A percentile compares a stretch with the other conserved stretches of the same genome.
phyloP scores from a whole-genome alignment of 2,113 vertebrate species.

The Pedionomus torquatus region DNA sequence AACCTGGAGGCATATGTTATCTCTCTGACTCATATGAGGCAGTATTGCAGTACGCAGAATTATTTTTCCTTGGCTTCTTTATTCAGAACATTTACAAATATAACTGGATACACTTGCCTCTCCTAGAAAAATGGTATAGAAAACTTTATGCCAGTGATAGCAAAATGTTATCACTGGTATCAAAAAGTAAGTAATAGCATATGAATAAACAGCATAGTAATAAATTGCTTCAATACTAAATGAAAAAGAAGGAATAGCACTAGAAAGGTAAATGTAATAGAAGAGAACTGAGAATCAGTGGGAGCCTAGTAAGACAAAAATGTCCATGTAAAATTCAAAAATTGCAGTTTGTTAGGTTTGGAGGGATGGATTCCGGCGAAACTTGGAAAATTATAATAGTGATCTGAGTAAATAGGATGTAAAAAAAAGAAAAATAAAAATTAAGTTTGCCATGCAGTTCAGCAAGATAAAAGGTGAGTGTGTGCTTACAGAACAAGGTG shows the following conservation, averaged over 20 bases:
- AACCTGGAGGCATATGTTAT: conserved; percentile 22
- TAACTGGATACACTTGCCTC: not conserved
- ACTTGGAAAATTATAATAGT: not conserved
- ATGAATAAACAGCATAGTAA: not conserved
- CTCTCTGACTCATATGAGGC: conserved; percentile 7
- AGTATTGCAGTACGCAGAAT: not conserved
- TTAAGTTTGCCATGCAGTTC: not conserved
- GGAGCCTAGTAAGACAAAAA: not conserved
- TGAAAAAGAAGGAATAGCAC: not conserved
- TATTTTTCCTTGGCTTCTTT: not conserved
- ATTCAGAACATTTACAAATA: no score
- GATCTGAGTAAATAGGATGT: not conserved
- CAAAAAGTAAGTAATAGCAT: not conserved
- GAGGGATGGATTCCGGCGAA: not conserved
- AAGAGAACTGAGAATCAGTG: not conserved
- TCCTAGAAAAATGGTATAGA: not conserved
- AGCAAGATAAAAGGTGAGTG: not conserved
- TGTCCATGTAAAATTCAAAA: not conserved
- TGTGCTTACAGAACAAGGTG: not conserved
- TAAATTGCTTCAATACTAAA: not conserved
- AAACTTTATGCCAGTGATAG: not conserved
- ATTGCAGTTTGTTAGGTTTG: not conserved
- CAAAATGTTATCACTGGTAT: not conserved
- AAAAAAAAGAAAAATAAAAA: not conserved
- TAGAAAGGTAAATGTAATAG: not conserved